A percentile compares a stretch with the other conserved stretches of the same genome.
phyloP scores from a whole-genome alignment of 1,140 invertebrate genomes.

The Aphis gossypii region DNA sequence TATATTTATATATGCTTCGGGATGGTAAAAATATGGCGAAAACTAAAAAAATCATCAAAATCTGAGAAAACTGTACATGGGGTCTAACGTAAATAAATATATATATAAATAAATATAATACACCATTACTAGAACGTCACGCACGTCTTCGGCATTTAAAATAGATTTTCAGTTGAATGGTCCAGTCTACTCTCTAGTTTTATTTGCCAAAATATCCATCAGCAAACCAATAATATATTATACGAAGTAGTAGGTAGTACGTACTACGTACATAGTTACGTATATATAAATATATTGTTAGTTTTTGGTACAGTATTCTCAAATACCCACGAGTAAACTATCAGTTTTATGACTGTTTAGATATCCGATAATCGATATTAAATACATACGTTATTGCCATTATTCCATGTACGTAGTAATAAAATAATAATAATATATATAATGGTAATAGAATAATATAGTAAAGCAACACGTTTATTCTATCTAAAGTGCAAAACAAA shows the following conservation, averaged over 20 bases:
- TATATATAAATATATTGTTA: background rate
- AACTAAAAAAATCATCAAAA: background rate
- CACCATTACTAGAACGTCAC: background rate
- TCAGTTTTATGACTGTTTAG: background rate
- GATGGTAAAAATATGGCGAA: background rate
- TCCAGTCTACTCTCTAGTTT: background rate
- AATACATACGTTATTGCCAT: background rate
- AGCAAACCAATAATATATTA: background rate
- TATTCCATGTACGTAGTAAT: background rate
- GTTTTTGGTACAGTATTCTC: background rate
- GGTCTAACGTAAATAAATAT: background rate
- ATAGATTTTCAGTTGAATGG: background rate
- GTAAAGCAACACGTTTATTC: background rate
- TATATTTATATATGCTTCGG: background rate
- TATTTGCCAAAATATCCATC: conserved; percentile 28
- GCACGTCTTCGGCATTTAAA: background rate
- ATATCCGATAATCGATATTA: background rate
- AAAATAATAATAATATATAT: background rate
- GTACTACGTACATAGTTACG: background rate
- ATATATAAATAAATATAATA: background rate
- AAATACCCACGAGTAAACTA: background rate
- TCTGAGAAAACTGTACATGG: background rate
- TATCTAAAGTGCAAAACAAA: background rate
- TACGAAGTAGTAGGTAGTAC: background rate
- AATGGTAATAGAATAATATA: background rate